Evolutionary conservation across 2,888 invertebrate genomes (phyloP).

Genomic region (Ganaspis brasiliensis): DNA sequence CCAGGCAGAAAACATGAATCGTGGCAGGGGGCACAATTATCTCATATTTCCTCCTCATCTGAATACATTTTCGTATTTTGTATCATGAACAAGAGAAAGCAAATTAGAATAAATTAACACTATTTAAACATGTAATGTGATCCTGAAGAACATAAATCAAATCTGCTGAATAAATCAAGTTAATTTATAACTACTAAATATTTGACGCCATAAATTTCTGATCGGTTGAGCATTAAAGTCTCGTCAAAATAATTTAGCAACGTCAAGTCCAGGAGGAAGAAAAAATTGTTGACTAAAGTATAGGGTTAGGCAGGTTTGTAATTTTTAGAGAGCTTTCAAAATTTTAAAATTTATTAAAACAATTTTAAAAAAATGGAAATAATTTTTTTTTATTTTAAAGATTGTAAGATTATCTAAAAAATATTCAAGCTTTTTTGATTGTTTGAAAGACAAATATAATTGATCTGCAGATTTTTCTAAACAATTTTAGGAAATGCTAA

Average conservation of each 20-base stretch:
- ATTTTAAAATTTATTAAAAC: too few species aligned
- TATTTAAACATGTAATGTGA: constrained; percentile 36
- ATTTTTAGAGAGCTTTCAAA: too few species aligned
- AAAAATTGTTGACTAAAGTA: too few species aligned
- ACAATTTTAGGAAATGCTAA: too few species aligned
- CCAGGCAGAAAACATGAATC: constrained; percentile 31
- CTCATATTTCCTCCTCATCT: constrained; percentile 41
- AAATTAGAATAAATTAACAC: constrained; percentile 34
- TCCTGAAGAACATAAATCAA: constrained; percentile 30
- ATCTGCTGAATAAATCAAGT: constrained; percentile 13
- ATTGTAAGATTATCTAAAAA: too few species aligned
- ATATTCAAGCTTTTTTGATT: too few species aligned
- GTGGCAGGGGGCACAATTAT: constrained; percentile 39
- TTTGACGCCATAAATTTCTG: constrained; percentile 8
- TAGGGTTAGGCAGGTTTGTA: too few species aligned
- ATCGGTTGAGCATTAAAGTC: background rate
- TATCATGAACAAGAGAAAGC: constrained; percentile 37
- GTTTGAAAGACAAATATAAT: too few species aligned
- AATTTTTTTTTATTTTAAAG: too few species aligned
- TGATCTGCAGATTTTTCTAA: too few species aligned
- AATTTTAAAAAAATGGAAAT: too few species aligned
- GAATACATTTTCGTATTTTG: constrained; percentile 36
- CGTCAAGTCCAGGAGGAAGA: background rate
- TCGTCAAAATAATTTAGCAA: background rate
- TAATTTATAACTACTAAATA: constrained; percentile 17